Evolutionary conservation across 2,888 invertebrate genomes (phyloP).

Genomic region (Microctonus hyperodae): DNA sequence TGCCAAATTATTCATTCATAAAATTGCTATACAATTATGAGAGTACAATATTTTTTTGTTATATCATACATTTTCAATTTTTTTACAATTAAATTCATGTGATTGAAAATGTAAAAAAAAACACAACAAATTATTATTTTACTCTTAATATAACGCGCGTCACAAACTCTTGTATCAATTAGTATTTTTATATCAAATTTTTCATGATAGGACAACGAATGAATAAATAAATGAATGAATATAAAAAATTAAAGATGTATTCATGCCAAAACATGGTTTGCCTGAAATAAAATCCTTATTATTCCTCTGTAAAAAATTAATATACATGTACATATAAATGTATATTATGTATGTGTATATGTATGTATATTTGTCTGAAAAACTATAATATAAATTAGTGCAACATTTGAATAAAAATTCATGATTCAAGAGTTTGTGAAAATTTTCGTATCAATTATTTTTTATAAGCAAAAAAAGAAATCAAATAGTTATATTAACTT

Average conservation of each 20-base stretch:
- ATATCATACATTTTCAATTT: background rate
- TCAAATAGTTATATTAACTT: background rate
- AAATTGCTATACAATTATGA: background rate
- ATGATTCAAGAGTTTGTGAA: conserved; percentile 49
- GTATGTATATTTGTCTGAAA: conserved; percentile 50
- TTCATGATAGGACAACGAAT: background rate
- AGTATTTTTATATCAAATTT: background rate
- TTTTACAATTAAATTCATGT: background rate
- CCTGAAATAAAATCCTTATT: conserved; percentile 58
- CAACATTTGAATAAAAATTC: conserved; percentile 24
- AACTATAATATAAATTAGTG: conserved; percentile 54
- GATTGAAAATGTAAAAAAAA: no score
- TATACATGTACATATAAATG: no score
- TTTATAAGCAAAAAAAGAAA: background rate
- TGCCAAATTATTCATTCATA: background rate
- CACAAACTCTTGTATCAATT: conserved; percentile 39
- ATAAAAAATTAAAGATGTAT: conserved; percentile 29
- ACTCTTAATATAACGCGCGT: conserved; percentile 35
- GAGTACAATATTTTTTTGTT: conserved; percentile 25
- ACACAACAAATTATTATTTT: conserved; percentile 37
- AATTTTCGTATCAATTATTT: conserved; percentile 19
- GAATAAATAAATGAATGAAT: background rate
- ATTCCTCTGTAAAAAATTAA: conserved; percentile 55
- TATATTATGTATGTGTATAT: no score
- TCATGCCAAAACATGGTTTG: conserved; percentile 52